Conservation (phyloP, 2,113 vertebrate species). For the Diadophis punctatus region DNA sequence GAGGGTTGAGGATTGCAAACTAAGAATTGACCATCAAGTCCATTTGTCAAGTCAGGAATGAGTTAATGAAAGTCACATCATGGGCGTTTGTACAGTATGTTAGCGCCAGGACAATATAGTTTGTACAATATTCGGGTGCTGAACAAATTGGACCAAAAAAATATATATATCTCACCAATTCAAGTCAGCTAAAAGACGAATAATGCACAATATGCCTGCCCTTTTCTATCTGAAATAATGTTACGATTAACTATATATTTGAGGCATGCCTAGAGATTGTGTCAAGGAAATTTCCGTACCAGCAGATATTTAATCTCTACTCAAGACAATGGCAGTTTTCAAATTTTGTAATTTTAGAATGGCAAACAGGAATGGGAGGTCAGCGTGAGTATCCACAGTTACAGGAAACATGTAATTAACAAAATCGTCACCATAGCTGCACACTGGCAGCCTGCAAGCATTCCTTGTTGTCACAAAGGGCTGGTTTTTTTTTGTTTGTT, state of each 20-base stretch:
- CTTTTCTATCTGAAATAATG: background rate
- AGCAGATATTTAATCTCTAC: background rate
- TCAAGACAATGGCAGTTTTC: background rate
- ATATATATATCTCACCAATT: background rate
- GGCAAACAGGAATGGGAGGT: constrained; percentile 5
- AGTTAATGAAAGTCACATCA: background rate
- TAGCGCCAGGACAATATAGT: background rate
- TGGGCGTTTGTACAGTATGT: background rate
- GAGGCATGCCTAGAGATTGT: background rate
- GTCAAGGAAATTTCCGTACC: constrained; percentile 27
- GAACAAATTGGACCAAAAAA: background rate
- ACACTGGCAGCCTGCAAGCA: background rate
- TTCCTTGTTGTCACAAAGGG: constrained; percentile 30
- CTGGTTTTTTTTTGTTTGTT: background rate
- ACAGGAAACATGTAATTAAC: background rate
- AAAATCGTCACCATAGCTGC: constrained; percentile 7
- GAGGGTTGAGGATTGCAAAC: background rate
- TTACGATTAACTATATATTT: constrained; percentile 4
- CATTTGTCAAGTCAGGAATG: background rate
- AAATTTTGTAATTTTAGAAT: constrained; percentile 12
- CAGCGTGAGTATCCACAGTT: background rate
- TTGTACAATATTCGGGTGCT: background rate
- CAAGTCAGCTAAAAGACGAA: constrained; percentile 1
- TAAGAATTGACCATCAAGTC: background rate
- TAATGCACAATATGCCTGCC: constrained; percentile 14